Percentiles rank a stretch among this genome's conserved stretches.
These are phyloP conservation scores for Andrena marginata DNA, from an alignment of 2,888 invertebrate species.

Conservation along the genomic window DNA sequence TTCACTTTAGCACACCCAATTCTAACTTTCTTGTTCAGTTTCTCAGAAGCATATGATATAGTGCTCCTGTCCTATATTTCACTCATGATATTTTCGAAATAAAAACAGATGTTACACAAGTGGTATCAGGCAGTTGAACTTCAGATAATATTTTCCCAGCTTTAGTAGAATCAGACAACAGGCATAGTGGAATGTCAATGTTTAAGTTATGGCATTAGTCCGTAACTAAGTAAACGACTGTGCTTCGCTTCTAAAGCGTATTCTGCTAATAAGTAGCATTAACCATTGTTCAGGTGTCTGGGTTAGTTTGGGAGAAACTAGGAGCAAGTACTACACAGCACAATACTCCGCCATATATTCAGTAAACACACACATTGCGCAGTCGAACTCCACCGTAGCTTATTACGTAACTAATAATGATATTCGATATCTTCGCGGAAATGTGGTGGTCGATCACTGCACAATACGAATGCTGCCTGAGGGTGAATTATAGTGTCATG, in stretches of 20 bases:
- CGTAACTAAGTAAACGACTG: neutral
- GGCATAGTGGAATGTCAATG: neutral
- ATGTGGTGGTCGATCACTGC: neutral
- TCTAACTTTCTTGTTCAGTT: no score
- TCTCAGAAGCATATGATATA: no score
- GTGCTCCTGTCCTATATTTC: no score
- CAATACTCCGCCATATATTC: neutral
- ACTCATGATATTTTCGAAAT: no score
- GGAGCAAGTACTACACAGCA: neutral
- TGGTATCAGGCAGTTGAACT: no score
- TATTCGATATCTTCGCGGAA: neutral
- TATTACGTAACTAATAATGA: constrained; percentile 3
- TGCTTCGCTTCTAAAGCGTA: neutral
- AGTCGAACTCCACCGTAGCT: neutral
- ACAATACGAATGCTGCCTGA: neutral
- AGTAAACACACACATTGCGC: neutral
- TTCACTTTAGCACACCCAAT: no score
- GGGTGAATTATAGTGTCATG: neutral
- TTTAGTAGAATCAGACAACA: neutral
- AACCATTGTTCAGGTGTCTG: constrained; percentile 2
- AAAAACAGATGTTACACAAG: no score
- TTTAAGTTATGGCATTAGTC: neutral
- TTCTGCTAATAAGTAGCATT: constrained; percentile 2
- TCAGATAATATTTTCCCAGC: no score
- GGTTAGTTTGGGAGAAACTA: neutral